A percentile compares a stretch with the other conserved stretches of the same genome.
Conservation (phyloP, 1,140 invertebrate genomes). For the Drosophila triauraria region DNA sequence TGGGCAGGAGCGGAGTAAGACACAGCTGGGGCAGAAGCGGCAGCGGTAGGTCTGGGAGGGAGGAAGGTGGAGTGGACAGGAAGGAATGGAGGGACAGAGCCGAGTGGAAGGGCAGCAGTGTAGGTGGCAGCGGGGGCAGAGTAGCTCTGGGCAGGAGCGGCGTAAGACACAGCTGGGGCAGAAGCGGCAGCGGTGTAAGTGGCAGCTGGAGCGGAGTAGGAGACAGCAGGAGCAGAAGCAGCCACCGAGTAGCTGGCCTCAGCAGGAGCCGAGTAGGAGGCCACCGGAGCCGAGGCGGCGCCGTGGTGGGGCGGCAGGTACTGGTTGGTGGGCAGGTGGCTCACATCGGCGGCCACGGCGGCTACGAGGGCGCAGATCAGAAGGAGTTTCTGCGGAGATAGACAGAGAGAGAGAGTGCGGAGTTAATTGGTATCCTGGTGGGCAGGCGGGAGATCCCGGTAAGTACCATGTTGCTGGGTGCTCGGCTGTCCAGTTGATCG, state of each 20-base stretch:
- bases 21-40: slow-evolving; percentile 28
- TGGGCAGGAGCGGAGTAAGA: slow-evolving; percentile 34
- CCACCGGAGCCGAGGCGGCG: slow-evolving; percentile 55
- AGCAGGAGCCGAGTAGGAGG: slow-evolving; percentile 47
- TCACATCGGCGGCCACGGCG: slow-evolving; percentile 74
- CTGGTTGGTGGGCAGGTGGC: slow-evolving; percentile 72
- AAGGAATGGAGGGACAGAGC: too few species aligned
- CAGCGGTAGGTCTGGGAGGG: too few species aligned
- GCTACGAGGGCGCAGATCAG: slow-evolving; percentile 76
- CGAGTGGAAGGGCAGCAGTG: too few species aligned
- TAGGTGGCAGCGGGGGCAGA: slow-evolving; percentile 46
- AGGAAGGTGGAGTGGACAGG: too few species aligned
- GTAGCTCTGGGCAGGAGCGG: slow-evolving; percentile 43
- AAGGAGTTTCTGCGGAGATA: slow-evolving; percentile 69
- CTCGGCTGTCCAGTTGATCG: slow-evolving; percentile 68
- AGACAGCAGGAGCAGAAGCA: slow-evolving; percentile 57
- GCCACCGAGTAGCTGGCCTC: slow-evolving; percentile 43
- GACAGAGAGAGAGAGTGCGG: slow-evolving; percentile 11
- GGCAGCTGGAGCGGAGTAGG: slow-evolving; percentile 51
- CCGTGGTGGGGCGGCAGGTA: slow-evolving; percentile 65
- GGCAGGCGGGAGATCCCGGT: slow-evolving; percentile 5
- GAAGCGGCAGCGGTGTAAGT: slow-evolving; percentile 40
- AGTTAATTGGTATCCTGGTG: slow-evolving; percentile 23
- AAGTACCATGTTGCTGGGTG: slow-evolving; percentile 76
- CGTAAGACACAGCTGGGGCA: slow-evolving; percentile 16